Percentiles rank a stretch among this genome's conserved stretches.
These are phyloP conservation scores for Drosophila birchii DNA, from an alignment of 2,888 invertebrate genomes.

Conservation along the genomic window DNA sequence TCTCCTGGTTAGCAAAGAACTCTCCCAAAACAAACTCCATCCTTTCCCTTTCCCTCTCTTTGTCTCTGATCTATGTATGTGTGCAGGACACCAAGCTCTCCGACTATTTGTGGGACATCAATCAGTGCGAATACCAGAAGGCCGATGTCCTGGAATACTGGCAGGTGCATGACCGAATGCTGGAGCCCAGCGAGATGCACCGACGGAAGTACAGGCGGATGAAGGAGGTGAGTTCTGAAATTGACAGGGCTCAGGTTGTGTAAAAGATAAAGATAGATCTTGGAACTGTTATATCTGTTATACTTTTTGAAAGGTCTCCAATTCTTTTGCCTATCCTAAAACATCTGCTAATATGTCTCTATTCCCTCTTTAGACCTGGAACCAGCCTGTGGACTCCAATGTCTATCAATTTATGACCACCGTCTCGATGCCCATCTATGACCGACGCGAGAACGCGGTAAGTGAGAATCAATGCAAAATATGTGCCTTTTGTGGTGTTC, in stretches of 20 bases:
- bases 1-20: conserved; percentile 23
- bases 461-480: conserved; percentile 80
- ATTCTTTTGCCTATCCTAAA: background rate
- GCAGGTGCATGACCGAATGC: conserved; percentile 85
- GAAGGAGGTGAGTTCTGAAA: conserved; percentile 68
- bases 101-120: conserved; percentile 94
- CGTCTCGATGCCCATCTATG: conserved; percentile 96
- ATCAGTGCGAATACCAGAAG: conserved; percentile 92
- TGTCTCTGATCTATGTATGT: conserved; percentile 31
- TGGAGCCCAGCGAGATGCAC: conserved; percentile 88
- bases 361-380: conserved; percentile 75
- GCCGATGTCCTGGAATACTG: conserved; percentile 90
- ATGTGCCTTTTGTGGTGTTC: conserved; percentile 24
- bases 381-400: conserved; percentile 85
- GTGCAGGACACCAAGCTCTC: conserved; percentile 93
- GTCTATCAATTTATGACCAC: conserved; percentile 95
- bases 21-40: conserved; percentile 26
- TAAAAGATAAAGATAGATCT: too few species aligned
- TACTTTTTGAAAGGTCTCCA: background rate
- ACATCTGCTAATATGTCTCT: background rate
- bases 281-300: background rate
- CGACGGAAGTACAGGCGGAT: conserved; percentile 80
- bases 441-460: conserved; percentile 93
- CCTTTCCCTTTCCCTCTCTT: conserved; percentile 8
- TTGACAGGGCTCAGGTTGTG: background rate